phyloP scores from a whole-genome alignment of 2,888 invertebrate genomes.

The Dynastes maya region DNA sequence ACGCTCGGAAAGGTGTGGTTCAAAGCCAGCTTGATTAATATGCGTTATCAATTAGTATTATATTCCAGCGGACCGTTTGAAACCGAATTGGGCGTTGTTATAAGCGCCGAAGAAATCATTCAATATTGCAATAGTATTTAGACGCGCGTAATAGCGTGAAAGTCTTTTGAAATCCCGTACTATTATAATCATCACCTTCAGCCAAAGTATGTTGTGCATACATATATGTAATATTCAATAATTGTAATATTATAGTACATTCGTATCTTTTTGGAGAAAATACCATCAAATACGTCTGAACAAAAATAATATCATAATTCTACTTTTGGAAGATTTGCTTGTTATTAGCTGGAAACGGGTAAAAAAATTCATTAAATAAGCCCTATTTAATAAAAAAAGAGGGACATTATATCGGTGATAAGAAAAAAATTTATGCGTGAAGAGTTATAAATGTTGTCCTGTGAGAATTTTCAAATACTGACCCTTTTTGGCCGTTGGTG shows the following conservation, averaged over 20 bases:
- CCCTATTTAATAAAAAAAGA: slow-evolving; percentile 16
- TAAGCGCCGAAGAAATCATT: neutral
- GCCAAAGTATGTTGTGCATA: neutral
- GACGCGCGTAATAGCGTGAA: neutral
- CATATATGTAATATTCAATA: slow-evolving; percentile 10
- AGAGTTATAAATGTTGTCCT: slow-evolving; percentile 20
- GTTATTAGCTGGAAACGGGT: slow-evolving; percentile 2
- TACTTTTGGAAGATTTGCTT: slow-evolving; percentile 21
- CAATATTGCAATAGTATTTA: slow-evolving; percentile 2
- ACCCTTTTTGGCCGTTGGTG: slow-evolving; percentile 11
- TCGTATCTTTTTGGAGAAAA: neutral
- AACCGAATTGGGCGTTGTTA: neutral
- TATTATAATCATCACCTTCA: neutral
- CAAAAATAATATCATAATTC: slow-evolving; percentile 13
- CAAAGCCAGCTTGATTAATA: slow-evolving; percentile 30
- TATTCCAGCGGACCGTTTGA: slow-evolving; percentile 1
- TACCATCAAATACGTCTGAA: neutral
- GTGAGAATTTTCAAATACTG: slow-evolving; percentile 16
- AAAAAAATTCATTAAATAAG: slow-evolving; percentile 15
- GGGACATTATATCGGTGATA: neutral
- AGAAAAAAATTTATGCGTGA: slow-evolving; percentile 11
- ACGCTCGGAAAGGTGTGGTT: slow-evolving; percentile 19
- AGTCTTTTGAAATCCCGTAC: slow-evolving; percentile 2
- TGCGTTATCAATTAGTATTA: slow-evolving; percentile 30
- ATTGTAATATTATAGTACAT: neutral